phyloP scores from a whole-genome alignment of 2,888 invertebrate species.

The Zygogramma bicolorata region DNA sequence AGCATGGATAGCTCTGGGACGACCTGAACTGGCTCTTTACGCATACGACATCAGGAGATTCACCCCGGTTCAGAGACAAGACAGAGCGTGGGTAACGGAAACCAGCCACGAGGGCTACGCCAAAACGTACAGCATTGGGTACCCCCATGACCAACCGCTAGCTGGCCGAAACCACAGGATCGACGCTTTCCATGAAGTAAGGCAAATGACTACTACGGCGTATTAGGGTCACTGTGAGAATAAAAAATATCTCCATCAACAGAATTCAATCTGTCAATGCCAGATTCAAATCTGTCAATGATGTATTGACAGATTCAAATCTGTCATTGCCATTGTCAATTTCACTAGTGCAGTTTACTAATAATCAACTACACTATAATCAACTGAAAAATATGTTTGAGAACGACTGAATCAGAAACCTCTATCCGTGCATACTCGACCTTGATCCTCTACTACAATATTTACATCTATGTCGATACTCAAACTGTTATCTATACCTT shows the following conservation, averaged over 20 bases:
- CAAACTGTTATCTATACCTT: too few relatives aligned
- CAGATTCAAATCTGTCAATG: too few relatives aligned
- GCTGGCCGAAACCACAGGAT: conserved; percentile 81
- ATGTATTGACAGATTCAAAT: too few relatives aligned
- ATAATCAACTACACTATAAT: too few relatives aligned
- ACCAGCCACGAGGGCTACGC: conserved; percentile 92
- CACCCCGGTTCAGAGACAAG: conserved; percentile 77
- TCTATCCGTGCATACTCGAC: too few relatives aligned
- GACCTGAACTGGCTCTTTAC: conserved; percentile 88
- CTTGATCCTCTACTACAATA: too few relatives aligned
- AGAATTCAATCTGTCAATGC: too few relatives aligned
- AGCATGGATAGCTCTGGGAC: conserved; percentile 85
- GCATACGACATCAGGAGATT: conserved; percentile 88
- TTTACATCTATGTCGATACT: too few relatives aligned
- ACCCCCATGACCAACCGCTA: conserved; percentile 85
- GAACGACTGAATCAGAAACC: too few relatives aligned
- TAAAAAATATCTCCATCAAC: background rate
- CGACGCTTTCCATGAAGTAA: conserved; percentile 77
- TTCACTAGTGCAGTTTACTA: too few relatives aligned
- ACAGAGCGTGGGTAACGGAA: conserved; percentile 82
- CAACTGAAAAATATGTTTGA: too few relatives aligned
- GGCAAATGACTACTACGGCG: conserved; percentile 2
- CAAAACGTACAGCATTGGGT: conserved; percentile 85
- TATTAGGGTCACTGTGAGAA: background rate
- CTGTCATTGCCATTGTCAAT: too few relatives aligned